Evolutionary conservation across 2,113 vertebrate genomes (phyloP), one percentile per base, ranked within the genome.

Genomic region (Nothoprocta pentlandii): DNA sequence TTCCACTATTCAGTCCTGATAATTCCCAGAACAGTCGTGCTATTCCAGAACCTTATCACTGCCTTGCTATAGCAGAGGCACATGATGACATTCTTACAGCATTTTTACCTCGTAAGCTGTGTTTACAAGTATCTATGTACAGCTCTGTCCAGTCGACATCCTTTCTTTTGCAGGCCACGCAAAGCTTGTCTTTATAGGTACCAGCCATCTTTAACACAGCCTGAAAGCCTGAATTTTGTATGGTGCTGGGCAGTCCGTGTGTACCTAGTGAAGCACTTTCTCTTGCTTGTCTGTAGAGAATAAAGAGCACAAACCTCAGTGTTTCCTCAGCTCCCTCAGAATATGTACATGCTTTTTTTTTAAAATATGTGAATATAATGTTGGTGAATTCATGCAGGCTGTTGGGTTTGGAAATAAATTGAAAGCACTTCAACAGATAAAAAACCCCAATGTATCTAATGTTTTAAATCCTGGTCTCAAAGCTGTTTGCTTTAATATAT

Each of bases 61-160:
- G 4, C 0, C 0, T 58, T 23, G 10, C 46, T 36, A 19, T 70
- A 15, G 58, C 5, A 34, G 6, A 11, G 64, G 14, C 21, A 59
- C 16, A 25, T 53, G 51, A 53, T 54, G 25, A 20, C 34, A 62
- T 36, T 36, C n/a, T 62, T 36, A 21, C 59, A 62, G 12, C 44
- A 0, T 36, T 80, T 86, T 70, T 67, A 42, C 8, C 12, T 36
- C 59, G 7, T 6, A 19, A 49, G 25, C 19, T 46, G 12, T 51
- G 36, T 19, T 39, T 87, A 17, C 10, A 4, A 0, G 5, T 47
- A 32, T 16, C 25, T 12, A 12, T 61, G 3, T 36, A 23, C 28
- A 19, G 25, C 17, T 49, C 0, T 54, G 26, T 41, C 32, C 44
- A 77, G 44, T 16, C 32, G 53, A 12, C 32, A 15, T 34, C 12